Evolutionary conservation across 2,113 vertebrate genomes (phyloP), one percentile per base, ranked within the genome.

Genomic region (Zosterops lateralis): DNA sequence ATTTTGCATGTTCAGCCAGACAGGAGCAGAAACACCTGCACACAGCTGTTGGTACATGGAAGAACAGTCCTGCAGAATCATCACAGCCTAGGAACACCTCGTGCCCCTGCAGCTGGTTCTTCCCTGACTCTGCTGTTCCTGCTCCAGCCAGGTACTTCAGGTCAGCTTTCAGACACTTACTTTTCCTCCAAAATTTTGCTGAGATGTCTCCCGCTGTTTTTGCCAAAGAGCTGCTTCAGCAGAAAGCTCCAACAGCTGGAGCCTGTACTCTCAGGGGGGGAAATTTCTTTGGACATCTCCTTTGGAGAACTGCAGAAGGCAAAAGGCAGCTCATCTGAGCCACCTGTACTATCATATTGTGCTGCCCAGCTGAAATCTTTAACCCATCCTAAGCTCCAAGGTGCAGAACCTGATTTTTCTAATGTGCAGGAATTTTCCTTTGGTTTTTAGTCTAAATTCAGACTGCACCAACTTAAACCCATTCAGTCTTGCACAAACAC

Each of bases 21-120:
- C 34, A n/a, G 53, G 6, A 51, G 48, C 47, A 84, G 38, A 26
- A 67, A 6, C 13, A 56, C 13, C 75, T 56, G 34, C 38, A 16
- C 0, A 3, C 1, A 28, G 64, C 36, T 25, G 3, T 0, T 17
- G 62, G 6, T 12, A 38, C 61, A 34, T 5, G n/a, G 62, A 56
- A 68, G 34, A 65, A 48, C 6, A 50, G 29, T 40, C 62, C 66
- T 0, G 0, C 13, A 5, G 26, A 67, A 88, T 64, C 56, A 34
- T 4, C 44, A 10, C 2, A 1, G 29, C 0, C 25, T 7, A 29
- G 16, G 42, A 87, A 60, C 14, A 72, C 8, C 19, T 24, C 2
- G 4, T 34, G 75, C 24, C 75, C 38, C 18, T 50, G 54, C 47
- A 87, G 38, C 66, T 84, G 29, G 9, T 24, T 87, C 40, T 61